Percentiles rank a stretch among this genome's conserved stretches.
Conservation (phyloP, 2,113 vertebrate species). For the Campylomormyrus tamandua region DNA sequence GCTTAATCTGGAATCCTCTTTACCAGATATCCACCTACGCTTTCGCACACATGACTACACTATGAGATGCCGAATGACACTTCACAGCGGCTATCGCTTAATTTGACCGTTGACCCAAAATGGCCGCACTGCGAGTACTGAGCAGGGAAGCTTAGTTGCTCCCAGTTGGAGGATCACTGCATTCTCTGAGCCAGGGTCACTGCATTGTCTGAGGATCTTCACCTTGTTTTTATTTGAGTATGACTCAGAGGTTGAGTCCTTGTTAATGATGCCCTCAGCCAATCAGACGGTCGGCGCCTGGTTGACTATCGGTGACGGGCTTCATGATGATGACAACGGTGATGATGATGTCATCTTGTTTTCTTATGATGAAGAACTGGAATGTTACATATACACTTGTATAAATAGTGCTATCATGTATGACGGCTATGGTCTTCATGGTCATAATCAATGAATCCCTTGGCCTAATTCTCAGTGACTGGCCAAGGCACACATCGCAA, state of each 20-base stretch:
- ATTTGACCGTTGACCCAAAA: not conserved
- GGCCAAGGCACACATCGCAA: not conserved
- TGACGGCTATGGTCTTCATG: not conserved
- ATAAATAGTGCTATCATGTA: not conserved
- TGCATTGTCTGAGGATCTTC: not conserved
- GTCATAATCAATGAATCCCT: not conserved
- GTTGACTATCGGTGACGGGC: not conserved
- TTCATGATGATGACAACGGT: not conserved
- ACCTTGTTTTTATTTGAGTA: not conserved
- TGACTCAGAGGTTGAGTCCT: not conserved
- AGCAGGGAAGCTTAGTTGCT: conserved; percentile 37
- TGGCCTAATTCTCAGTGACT: not conserved
- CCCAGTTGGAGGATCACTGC: not conserved
- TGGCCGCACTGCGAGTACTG: not conserved
- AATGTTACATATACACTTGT: not conserved
- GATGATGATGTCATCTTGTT: not conserved
- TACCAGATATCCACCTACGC: not conserved
- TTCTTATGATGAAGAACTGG: not conserved
- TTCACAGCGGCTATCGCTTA: not conserved
- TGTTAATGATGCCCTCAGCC: not conserved
- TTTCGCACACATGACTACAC: not conserved
- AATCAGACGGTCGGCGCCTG: not conserved
- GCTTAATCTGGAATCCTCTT: not conserved
- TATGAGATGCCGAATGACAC: not conserved
- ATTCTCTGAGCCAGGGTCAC: not conserved